A percentile compares a stretch with the other conserved stretches of the same genome.
Conservation (phyloP, 2,888 invertebrate genomes). For the Cremastinae sp. region DNA sequence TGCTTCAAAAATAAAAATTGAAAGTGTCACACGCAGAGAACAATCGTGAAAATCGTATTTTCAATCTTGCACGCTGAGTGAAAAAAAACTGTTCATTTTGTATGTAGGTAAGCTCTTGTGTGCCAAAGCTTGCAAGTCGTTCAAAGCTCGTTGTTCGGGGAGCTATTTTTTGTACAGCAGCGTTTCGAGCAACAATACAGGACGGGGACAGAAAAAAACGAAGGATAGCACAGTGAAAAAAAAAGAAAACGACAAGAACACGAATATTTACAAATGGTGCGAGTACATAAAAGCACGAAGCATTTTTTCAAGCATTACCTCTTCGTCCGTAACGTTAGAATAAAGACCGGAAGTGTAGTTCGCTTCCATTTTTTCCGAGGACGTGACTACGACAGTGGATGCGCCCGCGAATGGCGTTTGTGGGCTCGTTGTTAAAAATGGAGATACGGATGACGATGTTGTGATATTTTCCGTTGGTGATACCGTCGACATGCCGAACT, state of each 20-base stretch:
- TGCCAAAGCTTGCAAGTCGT: constrained; percentile 19
- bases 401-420: constrained; percentile 56
- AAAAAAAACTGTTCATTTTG: background rate
- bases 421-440: constrained; percentile 58
- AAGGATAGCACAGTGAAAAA: background rate
- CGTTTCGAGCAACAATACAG: constrained; percentile 38
- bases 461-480: constrained; percentile 67
- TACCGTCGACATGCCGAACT: constrained; percentile 61
- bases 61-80: no score
- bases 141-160: constrained; percentile 39
- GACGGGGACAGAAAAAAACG: background rate
- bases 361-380: constrained; percentile 66
- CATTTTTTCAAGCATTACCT: constrained; percentile 75
- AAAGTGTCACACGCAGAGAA: background rate
- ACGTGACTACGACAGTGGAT: constrained; percentile 43
- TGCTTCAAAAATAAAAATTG: no score
- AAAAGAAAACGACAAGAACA: constrained; percentile 14
- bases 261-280: constrained; percentile 54
- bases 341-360: constrained; percentile 69
- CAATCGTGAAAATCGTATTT: background rate
- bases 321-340: constrained; percentile 74
- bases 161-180: constrained; percentile 47
- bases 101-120: constrained; percentile 22
- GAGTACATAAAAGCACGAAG: constrained; percentile 61
- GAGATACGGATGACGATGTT: constrained; percentile 49